These are phyloP conservation scores for Penaeus japonicus DNA, from an alignment of 1,140 invertebrate genomes.

Conservation along the genomic window DNA sequence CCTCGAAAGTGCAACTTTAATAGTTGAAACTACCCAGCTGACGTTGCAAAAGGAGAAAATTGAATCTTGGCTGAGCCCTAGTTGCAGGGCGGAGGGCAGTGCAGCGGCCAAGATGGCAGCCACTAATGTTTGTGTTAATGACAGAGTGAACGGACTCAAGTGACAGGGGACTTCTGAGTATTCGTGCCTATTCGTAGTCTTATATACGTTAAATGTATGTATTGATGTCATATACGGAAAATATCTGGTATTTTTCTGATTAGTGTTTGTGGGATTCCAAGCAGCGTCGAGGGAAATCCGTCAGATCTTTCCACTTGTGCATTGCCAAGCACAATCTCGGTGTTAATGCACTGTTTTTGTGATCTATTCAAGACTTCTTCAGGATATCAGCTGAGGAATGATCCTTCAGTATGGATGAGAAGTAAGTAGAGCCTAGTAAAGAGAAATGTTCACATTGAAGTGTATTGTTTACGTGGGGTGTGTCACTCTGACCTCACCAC, in stretches of 20 bases:
- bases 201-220: not conserved
- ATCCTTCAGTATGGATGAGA: slow-evolving; percentile 49
- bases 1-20: not conserved
- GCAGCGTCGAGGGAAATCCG: not conserved
- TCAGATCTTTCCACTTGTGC: not conserved
- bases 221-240: not conserved
- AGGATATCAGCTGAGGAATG: slow-evolving; percentile 34
- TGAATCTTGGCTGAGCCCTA: not conserved
- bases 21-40: not conserved
- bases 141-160: slow-evolving; percentile 34
- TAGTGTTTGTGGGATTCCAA: not conserved
- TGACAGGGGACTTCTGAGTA: slow-evolving; percentile 18
- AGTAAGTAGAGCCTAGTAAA: not conserved
- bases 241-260: not conserved
- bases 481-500: no score
- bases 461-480: no score
- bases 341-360: not conserved
- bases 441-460: no score
- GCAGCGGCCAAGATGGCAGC: slow-evolving; percentile 45
- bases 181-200: not conserved
- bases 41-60: not conserved
- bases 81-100: slow-evolving; percentile 3
- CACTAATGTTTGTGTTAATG: slow-evolving; percentile 41
- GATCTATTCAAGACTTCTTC: not conserved
- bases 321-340: slow-evolving; percentile 14